phyloP scores from a whole-genome alignment of 64 coral and sea anemone species.

The Catalaphyllia jardinei region DNA sequence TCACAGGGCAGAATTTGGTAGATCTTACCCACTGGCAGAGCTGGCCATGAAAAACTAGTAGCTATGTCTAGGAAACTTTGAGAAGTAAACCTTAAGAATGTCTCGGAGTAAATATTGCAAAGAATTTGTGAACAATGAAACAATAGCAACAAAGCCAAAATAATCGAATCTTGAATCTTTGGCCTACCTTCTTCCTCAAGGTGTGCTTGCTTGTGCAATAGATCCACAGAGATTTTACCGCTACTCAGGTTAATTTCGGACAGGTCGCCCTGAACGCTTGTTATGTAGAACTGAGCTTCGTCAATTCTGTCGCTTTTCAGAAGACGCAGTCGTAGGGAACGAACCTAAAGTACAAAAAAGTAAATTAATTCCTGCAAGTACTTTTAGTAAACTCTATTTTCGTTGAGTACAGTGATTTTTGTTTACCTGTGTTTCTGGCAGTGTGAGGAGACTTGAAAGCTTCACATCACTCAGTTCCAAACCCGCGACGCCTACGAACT shows the following conservation, averaged over 20 bases:
- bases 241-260: conserved; percentile 36
- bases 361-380: no score
- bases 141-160: no score
- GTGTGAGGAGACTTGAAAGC: conserved; percentile 42
- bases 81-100: no score
- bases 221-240: not conserved
- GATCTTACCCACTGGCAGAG: no score
- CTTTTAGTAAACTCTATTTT: no score
- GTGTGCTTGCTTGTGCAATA: not conserved
- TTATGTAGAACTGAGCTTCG: conserved; percentile 3
- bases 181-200: not conserved
- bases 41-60: no score
- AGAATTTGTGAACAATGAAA: no score
- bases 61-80: no score
- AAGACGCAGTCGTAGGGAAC: conserved; percentile 33
- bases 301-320: not conserved
- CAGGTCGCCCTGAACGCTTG: conserved; percentile 36
- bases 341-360: conserved; percentile 3
- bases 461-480: conserved; percentile 53
- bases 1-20: no score
- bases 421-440: conserved; percentile 51
- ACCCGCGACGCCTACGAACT: conserved; percentile 27
- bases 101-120: no score
- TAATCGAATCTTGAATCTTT: no score
- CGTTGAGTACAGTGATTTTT: no score